phyloP scores from a whole-genome alignment of 2,888 invertebrate species.

The Polymixis flavicincta region DNA sequence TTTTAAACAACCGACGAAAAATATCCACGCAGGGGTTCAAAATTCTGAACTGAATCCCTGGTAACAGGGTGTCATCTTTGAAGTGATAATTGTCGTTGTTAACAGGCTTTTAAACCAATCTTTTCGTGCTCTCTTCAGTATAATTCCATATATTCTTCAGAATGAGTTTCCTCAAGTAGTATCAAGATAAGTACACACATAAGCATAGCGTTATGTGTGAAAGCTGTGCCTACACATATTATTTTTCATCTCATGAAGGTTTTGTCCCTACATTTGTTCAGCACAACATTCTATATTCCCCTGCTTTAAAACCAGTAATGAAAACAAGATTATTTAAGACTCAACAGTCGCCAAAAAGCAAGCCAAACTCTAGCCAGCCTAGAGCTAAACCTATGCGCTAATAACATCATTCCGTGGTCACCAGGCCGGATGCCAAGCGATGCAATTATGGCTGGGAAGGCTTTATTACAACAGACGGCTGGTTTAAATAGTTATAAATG shows the following conservation, averaged over 20 bases:
- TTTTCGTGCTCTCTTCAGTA: not conserved
- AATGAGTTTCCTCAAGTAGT: not conserved
- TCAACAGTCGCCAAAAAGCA: conserved; percentile 33
- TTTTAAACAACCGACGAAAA: no score
- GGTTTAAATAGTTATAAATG: conserved; percentile 28
- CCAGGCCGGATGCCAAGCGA: conserved; percentile 48
- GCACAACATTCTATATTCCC: not conserved
- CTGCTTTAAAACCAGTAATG: conserved; percentile 14
- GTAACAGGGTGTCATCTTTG: not conserved
- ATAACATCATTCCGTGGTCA: conserved; percentile 46
- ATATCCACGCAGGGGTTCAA: no score
- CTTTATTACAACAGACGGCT: conserved; percentile 32
- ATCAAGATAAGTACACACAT: not conserved
- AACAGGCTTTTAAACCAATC: not conserved
- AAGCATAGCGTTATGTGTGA: not conserved
- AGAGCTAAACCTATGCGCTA: conserved; percentile 38
- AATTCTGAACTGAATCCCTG: no score
- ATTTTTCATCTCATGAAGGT: not conserved
- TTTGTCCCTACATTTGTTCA: no score
- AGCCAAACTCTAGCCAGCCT: conserved; percentile 33
- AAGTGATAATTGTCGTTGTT: not conserved
- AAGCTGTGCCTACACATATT: not conserved
- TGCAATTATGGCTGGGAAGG: conserved; percentile 42
- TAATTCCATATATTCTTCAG: not conserved
- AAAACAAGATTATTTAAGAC: conserved; percentile 24